Evolutionary conservation across 2,797 vertebrate genomes (phyloP).

Genomic region (Tragopan temminckii): DNA sequence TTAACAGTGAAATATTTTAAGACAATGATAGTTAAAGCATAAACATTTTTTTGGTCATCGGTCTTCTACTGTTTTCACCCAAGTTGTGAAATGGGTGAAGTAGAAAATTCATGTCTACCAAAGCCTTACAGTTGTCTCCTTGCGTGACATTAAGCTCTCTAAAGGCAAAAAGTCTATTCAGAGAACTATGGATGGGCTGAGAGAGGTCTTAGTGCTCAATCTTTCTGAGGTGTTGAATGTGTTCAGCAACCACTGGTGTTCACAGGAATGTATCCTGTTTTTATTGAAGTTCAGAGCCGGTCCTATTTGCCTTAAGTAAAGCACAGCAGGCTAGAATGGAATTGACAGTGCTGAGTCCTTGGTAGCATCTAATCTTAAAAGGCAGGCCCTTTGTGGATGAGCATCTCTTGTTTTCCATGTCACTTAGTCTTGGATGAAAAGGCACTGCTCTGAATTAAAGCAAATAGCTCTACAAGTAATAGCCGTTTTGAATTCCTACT

Average conservation of each 20-base stretch:
- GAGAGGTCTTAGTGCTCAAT: not conserved
- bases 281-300: not conserved
- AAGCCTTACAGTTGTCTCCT: not conserved
- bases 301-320: not conserved
- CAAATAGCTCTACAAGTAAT: not conserved
- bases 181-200: not conserved
- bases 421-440: not conserved
- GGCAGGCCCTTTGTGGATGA: fast-evolving
- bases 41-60: not conserved
- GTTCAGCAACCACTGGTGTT: not conserved
- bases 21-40: not conserved
- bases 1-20: not conserved
- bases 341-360: not conserved
- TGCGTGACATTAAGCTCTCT: not conserved
- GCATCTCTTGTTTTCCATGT: not conserved
- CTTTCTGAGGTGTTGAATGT: not conserved
- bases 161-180: not conserved
- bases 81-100: not conserved
- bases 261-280: not conserved
- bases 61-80: not conserved
- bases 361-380: not conserved
- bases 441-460: not conserved
- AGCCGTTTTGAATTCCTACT: not conserved
- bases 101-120: not conserved
- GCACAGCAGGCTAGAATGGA: not conserved